Percentiles rank a stretch among this genome's conserved stretches.
Evolutionary conservation across 2,888 invertebrate genomes (phyloP).

Genomic region (Danaus chrysippus): DNA sequence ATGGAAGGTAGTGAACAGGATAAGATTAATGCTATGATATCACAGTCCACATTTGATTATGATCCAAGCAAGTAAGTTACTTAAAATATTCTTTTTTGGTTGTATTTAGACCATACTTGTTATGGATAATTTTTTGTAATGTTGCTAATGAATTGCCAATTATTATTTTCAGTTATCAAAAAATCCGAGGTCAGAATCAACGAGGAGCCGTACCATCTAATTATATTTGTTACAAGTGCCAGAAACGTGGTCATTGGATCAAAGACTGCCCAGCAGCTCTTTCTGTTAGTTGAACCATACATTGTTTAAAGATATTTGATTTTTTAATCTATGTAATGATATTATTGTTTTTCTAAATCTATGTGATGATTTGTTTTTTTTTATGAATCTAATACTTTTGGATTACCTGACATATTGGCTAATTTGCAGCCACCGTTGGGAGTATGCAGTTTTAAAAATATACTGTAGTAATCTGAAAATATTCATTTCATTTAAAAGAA

Average conservation of each 20-base stretch:
- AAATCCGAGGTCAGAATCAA: slow-evolving; percentile 92
- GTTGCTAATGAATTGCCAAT: background rate
- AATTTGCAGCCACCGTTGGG: too few species aligned
- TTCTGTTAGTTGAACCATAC: slow-evolving; percentile 46
- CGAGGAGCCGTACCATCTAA: slow-evolving; percentile 93
- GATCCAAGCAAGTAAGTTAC: slow-evolving; percentile 95
- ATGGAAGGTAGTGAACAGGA: slow-evolving; percentile 98
- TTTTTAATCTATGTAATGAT: background rate
- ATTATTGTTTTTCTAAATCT: background rate
- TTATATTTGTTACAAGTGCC: slow-evolving; percentile 97
- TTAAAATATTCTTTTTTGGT: background rate
- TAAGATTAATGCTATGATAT: slow-evolving; percentile 98
- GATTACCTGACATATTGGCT: too few species aligned
- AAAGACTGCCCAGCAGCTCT: slow-evolving; percentile 92
- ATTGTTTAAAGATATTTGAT: background rate
- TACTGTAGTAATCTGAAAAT: too few species aligned
- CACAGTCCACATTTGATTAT: slow-evolving; percentile 97
- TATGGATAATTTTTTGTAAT: background rate
- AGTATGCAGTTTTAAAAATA: too few species aligned
- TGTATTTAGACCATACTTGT: background rate
- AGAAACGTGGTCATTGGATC: slow-evolving; percentile 97
- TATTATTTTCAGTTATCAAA: slow-evolving; percentile 86
- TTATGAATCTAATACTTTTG: too few species aligned
- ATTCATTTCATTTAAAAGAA: too few species aligned
- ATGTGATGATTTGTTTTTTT: too few species aligned